Base-by-base conservation (phyloP, 2,797 vertebrate species). In the Okamejei kenojei region DNA sequence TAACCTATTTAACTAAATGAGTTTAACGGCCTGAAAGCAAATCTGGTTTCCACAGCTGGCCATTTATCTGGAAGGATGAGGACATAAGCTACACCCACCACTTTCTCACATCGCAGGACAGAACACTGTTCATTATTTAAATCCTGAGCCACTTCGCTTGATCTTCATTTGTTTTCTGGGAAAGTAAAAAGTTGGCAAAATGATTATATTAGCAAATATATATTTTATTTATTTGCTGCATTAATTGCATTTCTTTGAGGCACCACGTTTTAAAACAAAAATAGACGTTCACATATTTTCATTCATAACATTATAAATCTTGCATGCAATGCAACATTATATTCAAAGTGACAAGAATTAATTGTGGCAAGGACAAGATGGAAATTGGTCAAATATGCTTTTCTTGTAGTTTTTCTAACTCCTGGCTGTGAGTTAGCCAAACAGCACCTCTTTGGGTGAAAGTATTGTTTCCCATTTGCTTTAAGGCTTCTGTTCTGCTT, bases 1-100 rank as follows among this genome's bases (percentile, higher is more conserved):
- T 91, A 26, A 91, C 90, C 90, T 45, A 26, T 74, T 91, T 91
- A 74, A 54, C 23, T 35, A 91, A 90, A 68, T 90, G 7, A 90
- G 21, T 35, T 90, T 32, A 71, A 90, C 19, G 21, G n/a, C 19
- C 32, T 38, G 32, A 71, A 90, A 71, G 19, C 15, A 71, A 71
- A 71, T 91, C 65, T 73, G 68, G 10, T 91, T 45, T 2, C 65
- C 21, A 26, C 65, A 68, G n/a, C n/a, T 88, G 61, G 0, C 65
- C 71, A 23, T 65, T 68, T 90, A 35, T 90, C 58, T 68, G 86
- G 63, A 65, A 65, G 6, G 86, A n/a, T 90, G 68, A 26, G 23
- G 35, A 73, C 21, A 91, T 63, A 2, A 90, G n/a, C 86, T 35
- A 1, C 21, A 45, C 32, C 68, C 35, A 91, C 88, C 68, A 73